Percentiles rank a stretch among this genome's conserved stretches.
Conservation (phyloP, 1,140 invertebrate species). For the Hylaeus anthracinus region DNA sequence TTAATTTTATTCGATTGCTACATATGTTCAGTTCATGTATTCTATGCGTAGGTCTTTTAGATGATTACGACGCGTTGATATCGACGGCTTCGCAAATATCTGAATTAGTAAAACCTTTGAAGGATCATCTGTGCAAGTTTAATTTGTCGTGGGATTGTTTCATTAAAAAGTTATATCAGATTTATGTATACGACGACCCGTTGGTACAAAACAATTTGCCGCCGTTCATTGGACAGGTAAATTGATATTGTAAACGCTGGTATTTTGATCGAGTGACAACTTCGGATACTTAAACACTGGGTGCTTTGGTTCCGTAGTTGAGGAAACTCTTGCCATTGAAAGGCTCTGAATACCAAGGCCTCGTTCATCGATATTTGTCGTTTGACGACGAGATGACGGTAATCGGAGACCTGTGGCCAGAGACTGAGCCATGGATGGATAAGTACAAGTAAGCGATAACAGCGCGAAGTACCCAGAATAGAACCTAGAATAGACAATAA, state of each 20-base stretch:
- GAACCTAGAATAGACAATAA: too few species aligned
- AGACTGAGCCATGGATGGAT: constrained; percentile 83
- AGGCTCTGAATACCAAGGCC: constrained; percentile 80
- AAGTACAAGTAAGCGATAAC: constrained; percentile 81
- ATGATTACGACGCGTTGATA: constrained; percentile 84
- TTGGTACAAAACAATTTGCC: constrained; percentile 83
- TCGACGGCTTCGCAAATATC: constrained; percentile 82
- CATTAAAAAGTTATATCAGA: constrained; percentile 85
- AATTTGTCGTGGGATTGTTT: constrained; percentile 84
- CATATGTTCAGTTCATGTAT: constrained; percentile 14
- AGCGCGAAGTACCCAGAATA: neutral
- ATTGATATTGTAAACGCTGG: neutral
- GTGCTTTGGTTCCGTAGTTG: constrained; percentile 69
- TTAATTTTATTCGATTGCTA: neutral
- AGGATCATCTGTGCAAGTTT: constrained; percentile 82
- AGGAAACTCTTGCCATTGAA: constrained; percentile 77
- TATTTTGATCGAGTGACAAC: neutral
- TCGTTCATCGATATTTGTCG: constrained; percentile 82
- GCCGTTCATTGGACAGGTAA: constrained; percentile 82
- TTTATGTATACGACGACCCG: constrained; percentile 84
- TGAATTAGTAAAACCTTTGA: constrained; percentile 82
- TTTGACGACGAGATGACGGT: constrained; percentile 86
- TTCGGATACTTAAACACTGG: constrained; percentile 4
- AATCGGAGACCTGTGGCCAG: constrained; percentile 83
- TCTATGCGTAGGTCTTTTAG: constrained; percentile 79